phyloP scores from a whole-genome alignment of 2,113 vertebrate genomes.

The Elachura formosa region DNA sequence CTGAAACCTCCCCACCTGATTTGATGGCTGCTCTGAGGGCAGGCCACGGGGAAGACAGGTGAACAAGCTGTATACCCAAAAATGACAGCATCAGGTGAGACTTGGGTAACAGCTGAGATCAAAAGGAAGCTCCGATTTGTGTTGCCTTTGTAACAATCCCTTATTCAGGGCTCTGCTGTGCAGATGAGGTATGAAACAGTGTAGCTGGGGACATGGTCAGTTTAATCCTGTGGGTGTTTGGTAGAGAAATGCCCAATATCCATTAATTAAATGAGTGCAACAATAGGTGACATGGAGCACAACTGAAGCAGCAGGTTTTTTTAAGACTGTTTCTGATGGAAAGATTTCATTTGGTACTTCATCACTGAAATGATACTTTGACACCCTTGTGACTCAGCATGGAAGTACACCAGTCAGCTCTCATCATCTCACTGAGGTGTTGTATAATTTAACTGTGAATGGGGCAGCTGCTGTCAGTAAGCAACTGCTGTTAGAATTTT shows the following conservation, averaged over 20 bases:
- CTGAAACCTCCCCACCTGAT: not conserved
- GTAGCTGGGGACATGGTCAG: not conserved
- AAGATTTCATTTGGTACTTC: conserved; percentile 10
- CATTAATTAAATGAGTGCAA: not conserved
- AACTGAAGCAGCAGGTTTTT: not conserved
- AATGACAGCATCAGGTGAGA: not conserved
- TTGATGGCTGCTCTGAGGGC: not conserved
- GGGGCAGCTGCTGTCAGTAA: not conserved
- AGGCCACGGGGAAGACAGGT: not conserved
- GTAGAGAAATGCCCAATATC: not conserved
- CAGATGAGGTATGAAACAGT: not conserved
- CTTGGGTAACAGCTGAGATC: not conserved
- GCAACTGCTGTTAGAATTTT: not conserved
- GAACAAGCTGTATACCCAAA: not conserved
- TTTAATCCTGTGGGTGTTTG: not conserved
- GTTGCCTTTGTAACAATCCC: not conserved
- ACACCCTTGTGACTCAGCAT: conserved; percentile 36
- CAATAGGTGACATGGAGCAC: not conserved
- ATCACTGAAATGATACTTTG: not conserved
- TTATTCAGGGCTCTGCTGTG: not conserved
- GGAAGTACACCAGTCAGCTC: not conserved
- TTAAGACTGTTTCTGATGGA: not conserved
- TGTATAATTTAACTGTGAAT: not conserved
- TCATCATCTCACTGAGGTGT: not conserved
- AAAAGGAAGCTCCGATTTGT: not conserved